Conservation (phyloP, 2,113 vertebrate species). For the Bostrychus sinensis region DNA sequence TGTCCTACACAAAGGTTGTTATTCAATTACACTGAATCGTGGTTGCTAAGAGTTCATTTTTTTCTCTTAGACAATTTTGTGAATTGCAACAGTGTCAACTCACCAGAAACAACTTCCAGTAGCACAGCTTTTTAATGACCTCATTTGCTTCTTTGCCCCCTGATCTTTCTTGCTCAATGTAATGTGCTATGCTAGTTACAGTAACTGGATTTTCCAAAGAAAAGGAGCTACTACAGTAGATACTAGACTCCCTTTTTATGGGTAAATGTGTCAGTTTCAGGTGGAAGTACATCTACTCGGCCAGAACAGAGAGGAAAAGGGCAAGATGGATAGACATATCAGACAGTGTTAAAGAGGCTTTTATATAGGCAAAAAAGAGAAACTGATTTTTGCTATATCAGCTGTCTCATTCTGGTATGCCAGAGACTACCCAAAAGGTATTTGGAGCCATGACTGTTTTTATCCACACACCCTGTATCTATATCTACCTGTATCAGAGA, state of each 20-base stretch:
- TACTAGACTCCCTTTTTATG: conserved; percentile 10
- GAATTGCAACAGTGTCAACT: conserved; percentile 7
- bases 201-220: conserved; percentile 44
- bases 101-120: conserved; percentile 19
- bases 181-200: conserved; percentile 39
- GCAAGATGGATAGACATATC: conserved; percentile 43
- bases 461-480: too few relatives aligned
- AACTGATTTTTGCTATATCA: conserved; percentile 67
- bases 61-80: conserved; percentile 11
- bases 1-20: conserved; percentile 40
- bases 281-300: conserved; percentile 35
- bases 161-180: conserved; percentile 30
- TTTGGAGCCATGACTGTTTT: conserved; percentile 63
- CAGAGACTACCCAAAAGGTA: conserved; percentile 78
- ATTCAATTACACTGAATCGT: conserved; percentile 45
- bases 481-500: conserved; percentile 68
- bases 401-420: conserved; percentile 71
- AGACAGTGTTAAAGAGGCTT: conserved; percentile 54
- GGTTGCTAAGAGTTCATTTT: conserved; percentile 18
- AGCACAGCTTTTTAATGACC: conserved; percentile 11
- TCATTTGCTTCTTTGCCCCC: conserved; percentile 28
- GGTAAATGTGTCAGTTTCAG: too few relatives aligned
- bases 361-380: conserved; percentile 40
- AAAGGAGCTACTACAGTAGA: too few relatives aligned
- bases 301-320: conserved; percentile 40